Evolutionary conservation across 1,140 invertebrate genomes (phyloP).

Genomic region (Brachionus rotundiformis): DNA sequence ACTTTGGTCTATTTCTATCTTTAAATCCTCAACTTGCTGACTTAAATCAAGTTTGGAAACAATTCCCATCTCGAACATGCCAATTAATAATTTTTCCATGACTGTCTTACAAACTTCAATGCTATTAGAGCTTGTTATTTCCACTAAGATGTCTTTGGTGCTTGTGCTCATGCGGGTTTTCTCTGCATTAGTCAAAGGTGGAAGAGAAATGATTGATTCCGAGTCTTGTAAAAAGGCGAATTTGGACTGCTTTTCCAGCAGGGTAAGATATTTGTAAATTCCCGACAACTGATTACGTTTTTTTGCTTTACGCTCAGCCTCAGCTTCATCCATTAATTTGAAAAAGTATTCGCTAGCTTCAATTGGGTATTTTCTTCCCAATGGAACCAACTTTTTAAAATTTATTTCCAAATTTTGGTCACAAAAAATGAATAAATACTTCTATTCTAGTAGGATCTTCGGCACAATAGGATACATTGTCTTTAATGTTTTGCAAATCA

Average conservation of each 20-base stretch:
- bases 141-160: constrained; percentile 73
- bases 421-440: constrained; percentile 57
- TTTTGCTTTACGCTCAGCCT: constrained; percentile 71
- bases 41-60: constrained; percentile 53
- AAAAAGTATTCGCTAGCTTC: constrained; percentile 71
- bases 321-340: constrained; percentile 74
- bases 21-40: constrained; percentile 22
- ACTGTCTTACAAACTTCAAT: constrained; percentile 72
- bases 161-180: constrained; percentile 70
- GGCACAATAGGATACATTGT: constrained; percentile 72
- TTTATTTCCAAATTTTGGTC: no score
- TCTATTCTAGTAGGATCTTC: constrained; percentile 68
- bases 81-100: constrained; percentile 71
- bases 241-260: constrained; percentile 73
- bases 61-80: constrained; percentile 67
- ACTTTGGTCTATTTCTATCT: not conserved
- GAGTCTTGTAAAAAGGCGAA: constrained; percentile 74
- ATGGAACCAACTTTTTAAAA: constrained; percentile 71
- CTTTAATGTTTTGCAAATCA: constrained; percentile 71
- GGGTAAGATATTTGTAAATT: constrained; percentile 77
- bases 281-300: constrained; percentile 76
- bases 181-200: constrained; percentile 79
- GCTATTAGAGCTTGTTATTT: constrained; percentile 74
- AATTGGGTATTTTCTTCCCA: constrained; percentile 68
- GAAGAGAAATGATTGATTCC: constrained; percentile 74